A percentile compares a stretch with the other conserved stretches of the same genome.
Evolutionary conservation across 1,140 invertebrate genomes (phyloP).

Genomic region (Pogonus chalceus): DNA sequence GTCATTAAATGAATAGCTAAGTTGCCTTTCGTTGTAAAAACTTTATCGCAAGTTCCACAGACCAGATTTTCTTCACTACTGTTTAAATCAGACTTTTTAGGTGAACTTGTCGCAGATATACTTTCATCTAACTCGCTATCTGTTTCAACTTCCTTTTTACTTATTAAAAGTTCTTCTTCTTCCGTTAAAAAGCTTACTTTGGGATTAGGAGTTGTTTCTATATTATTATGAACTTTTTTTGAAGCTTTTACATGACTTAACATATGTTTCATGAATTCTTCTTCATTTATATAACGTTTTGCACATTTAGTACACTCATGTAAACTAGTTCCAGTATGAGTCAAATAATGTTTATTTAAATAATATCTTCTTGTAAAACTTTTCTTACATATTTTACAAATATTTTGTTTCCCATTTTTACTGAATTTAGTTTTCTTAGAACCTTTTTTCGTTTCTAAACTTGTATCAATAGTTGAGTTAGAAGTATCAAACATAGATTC

Average conservation of each 20-base stretch:
- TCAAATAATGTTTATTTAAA: not conserved
- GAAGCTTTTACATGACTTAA: not conserved
- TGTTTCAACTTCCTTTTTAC: not conserved
- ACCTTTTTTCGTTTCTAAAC: not conserved
- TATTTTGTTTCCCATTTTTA: not conserved
- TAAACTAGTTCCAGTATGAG: not conserved
- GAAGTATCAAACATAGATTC: no score
- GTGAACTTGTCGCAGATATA: not conserved
- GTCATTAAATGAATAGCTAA: not conserved
- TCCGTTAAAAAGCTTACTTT: not conserved
- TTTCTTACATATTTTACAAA: not conserved
- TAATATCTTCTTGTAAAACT: not conserved
- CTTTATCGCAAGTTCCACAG: not conserved
- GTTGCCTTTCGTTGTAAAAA: not conserved
- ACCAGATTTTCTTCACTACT: not conserved
- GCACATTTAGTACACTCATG: not conserved
- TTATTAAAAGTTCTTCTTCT: not conserved
- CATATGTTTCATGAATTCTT: not conserved
- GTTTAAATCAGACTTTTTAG: not conserved
- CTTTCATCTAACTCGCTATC: not conserved
- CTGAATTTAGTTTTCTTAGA: not conserved
- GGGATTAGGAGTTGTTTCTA: not conserved
- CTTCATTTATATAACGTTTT: not conserved
- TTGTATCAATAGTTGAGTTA: no score
- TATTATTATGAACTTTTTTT: not conserved